A percentile compares a stretch with the other conserved stretches of the same genome.
These are phyloP conservation scores for Glomeris maerens DNA, from an alignment of 1,140 invertebrate genomes.

Conservation along the genomic window DNA sequence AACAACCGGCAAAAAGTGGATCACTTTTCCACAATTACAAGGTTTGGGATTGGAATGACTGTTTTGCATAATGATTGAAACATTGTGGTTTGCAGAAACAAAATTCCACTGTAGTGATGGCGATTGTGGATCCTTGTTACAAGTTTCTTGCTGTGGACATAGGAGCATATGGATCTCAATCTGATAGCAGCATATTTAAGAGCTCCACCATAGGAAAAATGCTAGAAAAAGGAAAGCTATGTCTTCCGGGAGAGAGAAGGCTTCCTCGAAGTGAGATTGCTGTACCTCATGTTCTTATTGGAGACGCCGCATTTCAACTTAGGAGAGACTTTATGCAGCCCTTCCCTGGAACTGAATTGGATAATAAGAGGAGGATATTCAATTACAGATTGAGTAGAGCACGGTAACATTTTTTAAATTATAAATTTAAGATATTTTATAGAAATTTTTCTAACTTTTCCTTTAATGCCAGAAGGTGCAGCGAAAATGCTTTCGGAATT, in stretches of 20 bases:
- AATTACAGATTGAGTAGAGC: background rate
- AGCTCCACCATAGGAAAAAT: background rate
- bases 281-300: background rate
- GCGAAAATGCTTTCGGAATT: too few relatives aligned
- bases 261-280: background rate
- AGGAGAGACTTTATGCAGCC: background rate
- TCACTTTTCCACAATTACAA: constrained; percentile 22
- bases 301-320: too few relatives aligned
- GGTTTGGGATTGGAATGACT: too few relatives aligned
- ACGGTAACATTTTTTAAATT: background rate
- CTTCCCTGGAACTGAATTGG: background rate
- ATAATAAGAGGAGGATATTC: background rate
- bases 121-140: background rate
- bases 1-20: constrained; percentile 16
- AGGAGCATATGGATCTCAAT: background rate
- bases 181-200: background rate
- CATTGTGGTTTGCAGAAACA: too few relatives aligned
- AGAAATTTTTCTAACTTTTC: background rate
- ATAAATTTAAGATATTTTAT: background rate
- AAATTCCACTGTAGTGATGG: too few relatives aligned
- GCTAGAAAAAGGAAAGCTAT: background rate
- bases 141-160: background rate
- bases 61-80: too few relatives aligned
- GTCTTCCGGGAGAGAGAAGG: background rate
- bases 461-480: background rate